Percentiles rank a stretch among this genome's conserved stretches.
Conservation (phyloP, 2,888 invertebrate species). For the Exocentrus adspersus region DNA sequence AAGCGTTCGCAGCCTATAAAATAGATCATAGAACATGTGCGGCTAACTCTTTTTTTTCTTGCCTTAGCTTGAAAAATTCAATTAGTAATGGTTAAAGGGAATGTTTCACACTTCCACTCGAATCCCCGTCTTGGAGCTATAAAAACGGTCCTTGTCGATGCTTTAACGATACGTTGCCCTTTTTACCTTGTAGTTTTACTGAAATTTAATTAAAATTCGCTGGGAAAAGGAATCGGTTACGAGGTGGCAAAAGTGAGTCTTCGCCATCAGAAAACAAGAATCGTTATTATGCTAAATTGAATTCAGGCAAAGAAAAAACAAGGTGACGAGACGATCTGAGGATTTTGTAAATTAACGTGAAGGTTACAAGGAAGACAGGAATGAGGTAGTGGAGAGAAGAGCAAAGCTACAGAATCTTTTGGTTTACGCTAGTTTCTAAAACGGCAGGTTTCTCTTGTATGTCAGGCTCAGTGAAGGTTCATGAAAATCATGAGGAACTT, state of each 20-base stretch:
- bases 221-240: background rate
- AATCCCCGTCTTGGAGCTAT: background rate
- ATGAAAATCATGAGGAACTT: too few relatives aligned
- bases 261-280: background rate
- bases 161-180: constrained; percentile 2
- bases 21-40: constrained; percentile 24
- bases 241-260: constrained; percentile 1
- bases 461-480: too few relatives aligned
- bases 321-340: background rate
- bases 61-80: constrained; percentile 4
- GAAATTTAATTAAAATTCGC: constrained; percentile 8
- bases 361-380: too few relatives aligned
- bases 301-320: background rate
- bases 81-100: constrained; percentile 13
- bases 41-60: background rate
- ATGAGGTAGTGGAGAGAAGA: too few relatives aligned
- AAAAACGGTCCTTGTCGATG: constrained; percentile 5
- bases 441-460: too few relatives aligned
- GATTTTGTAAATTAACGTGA: background rate
- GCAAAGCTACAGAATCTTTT: too few relatives aligned
- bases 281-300: background rate
- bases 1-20: constrained; percentile 14
- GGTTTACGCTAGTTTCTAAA: too few relatives aligned
- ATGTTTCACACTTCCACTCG: constrained; percentile 12
- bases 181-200: constrained; percentile 9